Evolutionary conservation across 2,113 vertebrate species (phyloP).

Genomic region (Osmerus eperlanus): DNA sequence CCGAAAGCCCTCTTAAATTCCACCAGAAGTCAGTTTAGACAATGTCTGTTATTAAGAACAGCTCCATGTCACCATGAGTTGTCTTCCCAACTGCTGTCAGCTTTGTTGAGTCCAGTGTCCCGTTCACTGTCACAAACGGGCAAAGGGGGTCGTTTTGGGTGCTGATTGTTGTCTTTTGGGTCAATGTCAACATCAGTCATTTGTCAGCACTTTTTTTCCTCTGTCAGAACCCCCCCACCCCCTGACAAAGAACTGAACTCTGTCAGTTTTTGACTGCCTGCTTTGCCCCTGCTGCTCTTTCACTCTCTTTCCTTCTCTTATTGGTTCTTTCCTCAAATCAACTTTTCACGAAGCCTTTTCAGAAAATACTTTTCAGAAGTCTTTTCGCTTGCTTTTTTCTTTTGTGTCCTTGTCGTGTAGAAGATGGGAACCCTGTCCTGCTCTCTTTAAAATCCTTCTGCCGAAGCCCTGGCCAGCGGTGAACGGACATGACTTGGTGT

Average conservation of each 20-base stretch:
- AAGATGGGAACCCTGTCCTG: too few relatives aligned
- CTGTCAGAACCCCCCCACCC: conserved; percentile 3
- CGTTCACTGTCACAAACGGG: conserved; percentile 25
- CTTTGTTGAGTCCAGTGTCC: conserved; percentile 11
- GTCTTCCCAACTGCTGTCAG: conserved; percentile 23
- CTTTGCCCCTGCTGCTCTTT: neutral
- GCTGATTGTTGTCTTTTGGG: conserved; percentile 29
- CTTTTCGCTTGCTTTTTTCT: too few relatives aligned
- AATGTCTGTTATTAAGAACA: conserved; percentile 5
- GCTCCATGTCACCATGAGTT: neutral
- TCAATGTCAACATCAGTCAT: conserved; percentile 29
- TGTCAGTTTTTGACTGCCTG: neutral
- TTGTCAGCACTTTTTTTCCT: conserved; percentile 29
- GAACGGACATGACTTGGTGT: too few relatives aligned
- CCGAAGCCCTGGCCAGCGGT: too few relatives aligned
- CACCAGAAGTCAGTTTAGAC: neutral
- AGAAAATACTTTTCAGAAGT: too few relatives aligned
- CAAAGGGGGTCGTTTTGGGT: conserved; percentile 25
- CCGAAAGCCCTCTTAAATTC: neutral
- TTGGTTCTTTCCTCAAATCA: neutral
- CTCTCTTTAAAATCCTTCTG: too few relatives aligned
- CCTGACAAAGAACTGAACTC: neutral
- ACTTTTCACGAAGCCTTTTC: neutral
- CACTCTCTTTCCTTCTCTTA: neutral
- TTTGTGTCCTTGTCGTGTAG: too few relatives aligned